Conservation (phyloP, 2,797 vertebrate genomes). For the Aplochiton taeniatus region DNA sequence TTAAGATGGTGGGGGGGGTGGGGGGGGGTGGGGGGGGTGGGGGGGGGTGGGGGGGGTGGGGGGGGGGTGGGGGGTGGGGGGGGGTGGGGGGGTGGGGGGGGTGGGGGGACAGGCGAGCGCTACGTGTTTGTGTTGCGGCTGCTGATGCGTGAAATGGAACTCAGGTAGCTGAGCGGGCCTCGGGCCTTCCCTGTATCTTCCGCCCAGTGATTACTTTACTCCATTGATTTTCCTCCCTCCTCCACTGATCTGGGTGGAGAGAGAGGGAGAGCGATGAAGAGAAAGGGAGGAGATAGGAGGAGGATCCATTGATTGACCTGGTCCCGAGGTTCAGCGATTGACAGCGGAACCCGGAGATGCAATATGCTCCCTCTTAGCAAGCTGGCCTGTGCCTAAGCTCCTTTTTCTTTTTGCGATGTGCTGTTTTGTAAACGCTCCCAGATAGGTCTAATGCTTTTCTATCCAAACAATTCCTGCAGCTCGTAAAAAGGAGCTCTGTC, state of each 20-base stretch:
- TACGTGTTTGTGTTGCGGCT: slow-evolving; percentile 76
- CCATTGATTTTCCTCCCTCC: slow-evolving; percentile 77
- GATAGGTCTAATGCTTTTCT: slow-evolving; percentile 23
- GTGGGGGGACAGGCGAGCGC: slow-evolving; percentile 58
- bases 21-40: too few relatives aligned
- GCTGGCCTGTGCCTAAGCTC: slow-evolving; percentile 49
- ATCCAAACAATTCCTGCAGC: slow-evolving; percentile 34
- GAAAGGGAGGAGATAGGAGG: slow-evolving; percentile 19
- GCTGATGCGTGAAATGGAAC: slow-evolving; percentile 82
- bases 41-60: slow-evolving; percentile 66
- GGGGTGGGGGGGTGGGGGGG: too few relatives aligned
- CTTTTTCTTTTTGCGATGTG: slow-evolving; percentile 29
- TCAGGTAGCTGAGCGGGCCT: slow-evolving; percentile 75
- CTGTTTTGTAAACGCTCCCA: slow-evolving; percentile 50
- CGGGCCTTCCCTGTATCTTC: slow-evolving; percentile 73
- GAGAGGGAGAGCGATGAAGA: slow-evolving; percentile 8
- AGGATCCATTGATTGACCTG: slow-evolving; percentile 70
- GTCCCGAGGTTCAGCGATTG: slow-evolving; percentile 67
- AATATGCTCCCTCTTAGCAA: slow-evolving; percentile 49
- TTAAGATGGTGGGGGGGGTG: slow-evolving; percentile 70
- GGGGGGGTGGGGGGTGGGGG: too few relatives aligned
- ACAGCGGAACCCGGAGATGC: slow-evolving; percentile 65
- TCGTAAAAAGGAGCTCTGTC: slow-evolving; percentile 3
- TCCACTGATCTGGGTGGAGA: slow-evolving; percentile 73
- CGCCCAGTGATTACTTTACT: slow-evolving; percentile 78